Evolutionary conservation across 1,140 invertebrate genomes (phyloP).

Genomic region (Neotoxoptera formosana): DNA sequence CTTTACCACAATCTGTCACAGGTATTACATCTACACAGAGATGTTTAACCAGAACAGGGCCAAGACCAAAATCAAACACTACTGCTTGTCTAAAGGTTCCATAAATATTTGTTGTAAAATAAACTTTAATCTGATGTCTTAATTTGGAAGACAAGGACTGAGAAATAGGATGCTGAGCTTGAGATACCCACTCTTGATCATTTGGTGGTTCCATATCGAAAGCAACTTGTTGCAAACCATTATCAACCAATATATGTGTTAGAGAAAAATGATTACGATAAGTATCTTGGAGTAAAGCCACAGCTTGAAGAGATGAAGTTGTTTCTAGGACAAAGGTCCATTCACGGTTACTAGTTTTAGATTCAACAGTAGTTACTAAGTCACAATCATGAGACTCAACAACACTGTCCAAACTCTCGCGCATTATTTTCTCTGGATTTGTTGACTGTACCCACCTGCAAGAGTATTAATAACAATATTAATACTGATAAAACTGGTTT

Average conservation of each 20-base stretch:
- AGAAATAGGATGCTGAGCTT: constrained; percentile 51
- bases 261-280: constrained; percentile 77
- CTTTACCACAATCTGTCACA: constrained; percentile 72
- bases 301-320: constrained; percentile 65
- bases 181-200: constrained; percentile 70
- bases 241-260: constrained; percentile 57
- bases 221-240: constrained; percentile 57
- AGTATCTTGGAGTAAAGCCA: constrained; percentile 76
- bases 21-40: constrained; percentile 81
- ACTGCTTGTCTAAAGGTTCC: constrained; percentile 83
- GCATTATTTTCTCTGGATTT: constrained; percentile 69
- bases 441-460: constrained; percentile 68
- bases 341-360: constrained; percentile 72
- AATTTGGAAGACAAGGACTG: constrained; percentile 59
- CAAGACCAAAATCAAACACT: constrained; percentile 79
- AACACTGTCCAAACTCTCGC: constrained; percentile 69
- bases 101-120: constrained; percentile 77
- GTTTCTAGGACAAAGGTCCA: constrained; percentile 74
- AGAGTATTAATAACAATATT: constrained; percentile 41
- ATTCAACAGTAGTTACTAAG: constrained; percentile 71
- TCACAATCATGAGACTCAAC: constrained; percentile 71
- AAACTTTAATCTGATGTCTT: constrained; percentile 72
- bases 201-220: constrained; percentile 61
- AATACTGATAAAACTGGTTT: neutral
- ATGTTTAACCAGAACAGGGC: constrained; percentile 75